These are phyloP conservation scores for Akabosia matsudoensis DNA, from an alignment of 1,140 invertebrate genomes.

Conservation along the genomic window DNA sequence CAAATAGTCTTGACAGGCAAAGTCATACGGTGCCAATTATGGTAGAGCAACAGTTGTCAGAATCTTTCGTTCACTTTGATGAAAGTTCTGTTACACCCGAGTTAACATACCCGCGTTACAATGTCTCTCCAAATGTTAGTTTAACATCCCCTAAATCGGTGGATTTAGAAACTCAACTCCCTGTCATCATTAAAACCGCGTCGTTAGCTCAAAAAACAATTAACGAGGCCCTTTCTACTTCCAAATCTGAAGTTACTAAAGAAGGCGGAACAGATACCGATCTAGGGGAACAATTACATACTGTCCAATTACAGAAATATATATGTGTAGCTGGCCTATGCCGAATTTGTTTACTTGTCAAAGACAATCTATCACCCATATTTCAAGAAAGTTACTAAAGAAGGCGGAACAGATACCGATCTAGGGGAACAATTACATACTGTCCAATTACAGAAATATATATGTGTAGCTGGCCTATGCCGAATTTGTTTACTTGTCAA, in stretches of 20 bases:
- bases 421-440: neutral
- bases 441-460: neutral
- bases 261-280: neutral
- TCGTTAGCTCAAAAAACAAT: neutral
- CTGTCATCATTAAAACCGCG: neutral
- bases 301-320: neutral
- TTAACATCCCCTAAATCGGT: neutral
- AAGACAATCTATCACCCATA: neutral
- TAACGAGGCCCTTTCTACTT: neutral
- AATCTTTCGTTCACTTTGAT: too few species aligned
- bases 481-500: slow-evolving; percentile 36
- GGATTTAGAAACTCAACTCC: neutral
- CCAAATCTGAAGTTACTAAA: too few species aligned
- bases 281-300: neutral
- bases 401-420: neutral
- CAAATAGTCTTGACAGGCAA: too few species aligned
- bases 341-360: slow-evolving; percentile 35
- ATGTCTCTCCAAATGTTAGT: neutral
- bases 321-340: slow-evolving; percentile 25
- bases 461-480: slow-evolving; percentile 24
- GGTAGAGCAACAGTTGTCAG: too few species aligned
- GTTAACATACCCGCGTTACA: too few species aligned
- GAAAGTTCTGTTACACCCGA: too few species aligned
- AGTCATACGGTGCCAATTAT: too few species aligned
- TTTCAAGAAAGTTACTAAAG: neutral